Evolutionary conservation across 2,888 invertebrate genomes (phyloP).

Genomic region (Gibbula magus): DNA sequence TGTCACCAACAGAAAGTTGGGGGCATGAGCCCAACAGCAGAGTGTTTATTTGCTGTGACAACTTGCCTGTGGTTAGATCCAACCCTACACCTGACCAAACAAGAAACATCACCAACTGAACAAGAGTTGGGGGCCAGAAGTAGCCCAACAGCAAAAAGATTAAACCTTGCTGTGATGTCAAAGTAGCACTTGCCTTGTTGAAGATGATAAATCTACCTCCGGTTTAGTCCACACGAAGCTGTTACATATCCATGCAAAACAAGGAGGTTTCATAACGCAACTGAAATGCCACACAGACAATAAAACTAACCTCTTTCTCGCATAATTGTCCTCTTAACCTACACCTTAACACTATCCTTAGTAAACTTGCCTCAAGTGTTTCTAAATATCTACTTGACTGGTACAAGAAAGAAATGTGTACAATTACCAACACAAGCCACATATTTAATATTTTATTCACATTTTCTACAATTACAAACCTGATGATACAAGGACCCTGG

Average conservation of each 20-base stretch:
- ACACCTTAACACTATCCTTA: too few relatives aligned
- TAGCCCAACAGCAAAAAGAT: slow-evolving; percentile 9
- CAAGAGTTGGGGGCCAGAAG: slow-evolving; percentile 30
- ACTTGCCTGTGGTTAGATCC: slow-evolving; percentile 43
- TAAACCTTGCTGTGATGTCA: slow-evolving; percentile 3
- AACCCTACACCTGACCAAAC: slow-evolving; percentile 3
- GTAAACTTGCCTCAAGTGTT: too few relatives aligned
- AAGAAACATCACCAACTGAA: slow-evolving; percentile 29
- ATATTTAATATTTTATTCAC: neutral
- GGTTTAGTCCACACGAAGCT: neutral
- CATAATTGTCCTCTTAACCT: too few relatives aligned
- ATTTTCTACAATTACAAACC: slow-evolving; percentile 4
- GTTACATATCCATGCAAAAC: slow-evolving; percentile 1
- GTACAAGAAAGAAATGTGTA: too few relatives aligned
- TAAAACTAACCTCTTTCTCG: slow-evolving; percentile 9
- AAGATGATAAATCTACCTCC: neutral
- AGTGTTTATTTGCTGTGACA: slow-evolving; percentile 32
- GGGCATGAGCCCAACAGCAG: slow-evolving; percentile 44
- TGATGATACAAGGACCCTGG: neutral
- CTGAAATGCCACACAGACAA: slow-evolving; percentile 15
- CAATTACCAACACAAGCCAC: neutral
- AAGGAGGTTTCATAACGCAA: neutral
- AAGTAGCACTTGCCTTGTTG: slow-evolving; percentile 20
- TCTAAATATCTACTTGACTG: too few relatives aligned
- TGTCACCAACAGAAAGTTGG: slow-evolving; percentile 38